These are phyloP conservation scores for Vanessa atalanta DNA, from an alignment of 1,140 invertebrate genomes.

Conservation along the genomic window DNA sequence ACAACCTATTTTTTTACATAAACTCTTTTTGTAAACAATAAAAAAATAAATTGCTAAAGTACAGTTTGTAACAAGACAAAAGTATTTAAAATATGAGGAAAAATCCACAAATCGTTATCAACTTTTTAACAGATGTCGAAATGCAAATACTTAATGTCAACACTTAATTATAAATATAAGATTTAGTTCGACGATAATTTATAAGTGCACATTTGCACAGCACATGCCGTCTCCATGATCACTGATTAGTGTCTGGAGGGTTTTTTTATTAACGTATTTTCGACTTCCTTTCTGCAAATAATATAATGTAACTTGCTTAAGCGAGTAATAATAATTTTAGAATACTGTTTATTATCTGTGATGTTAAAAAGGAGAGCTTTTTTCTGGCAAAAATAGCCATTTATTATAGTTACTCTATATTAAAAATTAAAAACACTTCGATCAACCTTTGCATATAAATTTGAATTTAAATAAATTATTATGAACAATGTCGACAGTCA, in stretches of 20 bases:
- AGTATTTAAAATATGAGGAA: too few relatives aligned
- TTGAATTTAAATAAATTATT: constrained; percentile 9
- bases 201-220: not conserved
- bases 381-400: too few relatives aligned
- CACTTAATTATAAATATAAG: not conserved
- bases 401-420: too few relatives aligned
- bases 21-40: too few relatives aligned
- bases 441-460: constrained; percentile 1
- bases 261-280: constrained; percentile 1
- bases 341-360: too few relatives aligned
- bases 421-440: not conserved
- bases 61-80: too few relatives aligned
- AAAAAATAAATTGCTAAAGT: too few relatives aligned
- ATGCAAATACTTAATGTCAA: not conserved
- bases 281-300: not conserved
- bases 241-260: constrained; percentile 2
- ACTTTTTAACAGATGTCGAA: not conserved
- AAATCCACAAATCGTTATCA: too few relatives aligned
- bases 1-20: too few relatives aligned
- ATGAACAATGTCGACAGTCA: constrained; percentile 13
- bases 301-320: not conserved
- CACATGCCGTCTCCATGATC: constrained; percentile 9
- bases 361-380: too few relatives aligned
- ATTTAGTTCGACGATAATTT: constrained; percentile 11
- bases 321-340: too few relatives aligned